Evolutionary conservation across 2,888 invertebrate species (phyloP).

Genomic region (Acanthosoma haemorrhoidale): DNA sequence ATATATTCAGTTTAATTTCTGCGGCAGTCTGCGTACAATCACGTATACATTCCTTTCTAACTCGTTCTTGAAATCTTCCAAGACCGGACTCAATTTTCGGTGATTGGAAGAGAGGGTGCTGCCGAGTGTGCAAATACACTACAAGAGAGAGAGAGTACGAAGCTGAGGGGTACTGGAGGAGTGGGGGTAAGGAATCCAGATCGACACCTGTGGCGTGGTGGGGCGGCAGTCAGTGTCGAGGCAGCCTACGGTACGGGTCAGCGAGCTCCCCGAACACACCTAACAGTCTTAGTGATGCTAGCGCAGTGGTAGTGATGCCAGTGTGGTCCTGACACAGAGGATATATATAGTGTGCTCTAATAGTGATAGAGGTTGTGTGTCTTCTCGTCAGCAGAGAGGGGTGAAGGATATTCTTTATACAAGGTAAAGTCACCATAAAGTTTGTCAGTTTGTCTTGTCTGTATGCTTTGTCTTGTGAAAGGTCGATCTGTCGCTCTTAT

Average conservation of each 20-base stretch:
- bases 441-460: background rate
- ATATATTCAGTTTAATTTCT: too few relatives aligned
- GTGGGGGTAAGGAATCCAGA: constrained; percentile 27
- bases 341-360: too few relatives aligned
- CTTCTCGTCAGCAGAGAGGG: too few relatives aligned
- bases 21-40: too few relatives aligned
- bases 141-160: background rate
- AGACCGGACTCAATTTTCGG: background rate
- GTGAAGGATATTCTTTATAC: background rate
- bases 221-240: constrained; percentile 11
- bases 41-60: too few relatives aligned
- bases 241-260: background rate
- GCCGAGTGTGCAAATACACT: constrained; percentile 20
- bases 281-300: background rate
- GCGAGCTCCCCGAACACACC: background rate
- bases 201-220: constrained; percentile 22
- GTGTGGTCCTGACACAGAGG: background rate
- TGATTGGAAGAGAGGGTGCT: constrained; percentile 6
- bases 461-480: background rate
- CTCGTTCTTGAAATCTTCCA: too few relatives aligned
- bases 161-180: background rate
- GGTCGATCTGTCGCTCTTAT: background rate
- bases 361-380: too few relatives aligned
- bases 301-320: background rate
- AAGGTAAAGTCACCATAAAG: background rate